phyloP scores from a whole-genome alignment of 2,888 invertebrate species.

The Drosophila pseudotakahashii region DNA sequence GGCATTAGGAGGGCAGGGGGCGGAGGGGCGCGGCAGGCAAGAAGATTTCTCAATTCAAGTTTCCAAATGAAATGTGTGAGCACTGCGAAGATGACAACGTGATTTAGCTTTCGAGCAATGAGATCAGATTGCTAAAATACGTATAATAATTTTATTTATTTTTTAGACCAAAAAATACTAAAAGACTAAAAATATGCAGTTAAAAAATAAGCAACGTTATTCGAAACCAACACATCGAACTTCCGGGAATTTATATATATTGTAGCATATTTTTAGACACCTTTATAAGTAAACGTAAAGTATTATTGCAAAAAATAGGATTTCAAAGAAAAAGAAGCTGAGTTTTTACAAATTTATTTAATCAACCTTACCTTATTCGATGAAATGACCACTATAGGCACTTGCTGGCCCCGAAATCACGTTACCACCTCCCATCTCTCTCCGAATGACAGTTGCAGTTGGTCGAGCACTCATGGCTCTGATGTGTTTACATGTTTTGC shows the following conservation, averaged over 20 bases:
- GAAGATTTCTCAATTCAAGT: conserved; percentile 17
- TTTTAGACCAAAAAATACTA: too few relatives aligned
- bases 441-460: conserved; percentile 23
- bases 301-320: too few relatives aligned
- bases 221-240: too few relatives aligned
- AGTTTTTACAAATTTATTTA: too few relatives aligned
- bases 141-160: not conserved
- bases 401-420: conserved; percentile 1
- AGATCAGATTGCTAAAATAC: not conserved
- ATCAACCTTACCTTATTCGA: not conserved
- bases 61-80: not conserved
- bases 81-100: conserved; percentile 4
- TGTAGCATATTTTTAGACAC: too few relatives aligned
- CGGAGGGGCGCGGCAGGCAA: conserved; percentile 1
- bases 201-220: too few relatives aligned
- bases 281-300: too few relatives aligned
- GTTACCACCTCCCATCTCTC: not conserved
- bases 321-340: too few relatives aligned
- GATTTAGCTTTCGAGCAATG: not conserved
- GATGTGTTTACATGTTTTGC: conserved; percentile 33
- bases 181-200: too few relatives aligned
- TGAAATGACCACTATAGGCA: not conserved
- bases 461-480: conserved; percentile 3
- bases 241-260: too few relatives aligned
- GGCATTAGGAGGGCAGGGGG: not conserved